Conservation (phyloP, 2,888 invertebrate species). For the Leuctra nigra region DNA sequence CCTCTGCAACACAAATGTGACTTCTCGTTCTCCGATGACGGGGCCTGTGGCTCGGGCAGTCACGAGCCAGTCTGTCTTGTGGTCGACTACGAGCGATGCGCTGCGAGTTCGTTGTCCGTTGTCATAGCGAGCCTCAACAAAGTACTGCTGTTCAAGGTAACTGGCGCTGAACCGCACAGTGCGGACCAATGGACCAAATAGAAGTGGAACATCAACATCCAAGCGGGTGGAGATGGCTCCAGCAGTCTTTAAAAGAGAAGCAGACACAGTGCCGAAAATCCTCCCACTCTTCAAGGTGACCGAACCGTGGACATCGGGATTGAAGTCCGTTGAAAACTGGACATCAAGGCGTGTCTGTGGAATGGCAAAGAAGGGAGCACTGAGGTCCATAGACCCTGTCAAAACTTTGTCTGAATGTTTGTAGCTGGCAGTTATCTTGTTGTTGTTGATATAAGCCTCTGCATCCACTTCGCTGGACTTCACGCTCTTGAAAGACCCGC, state of each 20-base stretch:
- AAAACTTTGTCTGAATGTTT: conserved; percentile 10
- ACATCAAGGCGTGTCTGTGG: conserved; percentile 9
- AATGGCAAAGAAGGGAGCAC: conserved; percentile 9
- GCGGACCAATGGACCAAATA: conserved; percentile 6
- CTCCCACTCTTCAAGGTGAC: conserved; percentile 8
- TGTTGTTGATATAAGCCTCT: conserved; percentile 13
- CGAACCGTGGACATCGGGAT: conserved; percentile 13
- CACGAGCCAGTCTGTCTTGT: conserved; percentile 7
- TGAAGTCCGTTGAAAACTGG: background rate
- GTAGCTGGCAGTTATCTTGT: conserved; percentile 20
- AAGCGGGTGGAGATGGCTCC: conserved; percentile 5
- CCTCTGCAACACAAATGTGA: background rate
- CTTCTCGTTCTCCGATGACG: conserved; percentile 14
- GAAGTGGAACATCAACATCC: conserved; percentile 16
- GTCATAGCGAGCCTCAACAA: conserved; percentile 14
- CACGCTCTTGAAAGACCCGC: conserved; percentile 9
- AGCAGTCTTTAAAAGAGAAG: background rate
- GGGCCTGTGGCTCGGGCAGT: conserved; percentile 5
- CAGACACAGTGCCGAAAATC: conserved; percentile 1
- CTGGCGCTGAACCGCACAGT: conserved; percentile 7
- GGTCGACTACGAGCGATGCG: conserved; percentile 9
- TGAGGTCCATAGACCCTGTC: conserved; percentile 9
- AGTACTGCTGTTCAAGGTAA: background rate
- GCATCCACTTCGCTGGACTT: background rate
- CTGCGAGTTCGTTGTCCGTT: conserved; percentile 24